Evolutionary conservation across 2,888 invertebrate species (phyloP).

Genomic region (Metopia argyrocephala): DNA sequence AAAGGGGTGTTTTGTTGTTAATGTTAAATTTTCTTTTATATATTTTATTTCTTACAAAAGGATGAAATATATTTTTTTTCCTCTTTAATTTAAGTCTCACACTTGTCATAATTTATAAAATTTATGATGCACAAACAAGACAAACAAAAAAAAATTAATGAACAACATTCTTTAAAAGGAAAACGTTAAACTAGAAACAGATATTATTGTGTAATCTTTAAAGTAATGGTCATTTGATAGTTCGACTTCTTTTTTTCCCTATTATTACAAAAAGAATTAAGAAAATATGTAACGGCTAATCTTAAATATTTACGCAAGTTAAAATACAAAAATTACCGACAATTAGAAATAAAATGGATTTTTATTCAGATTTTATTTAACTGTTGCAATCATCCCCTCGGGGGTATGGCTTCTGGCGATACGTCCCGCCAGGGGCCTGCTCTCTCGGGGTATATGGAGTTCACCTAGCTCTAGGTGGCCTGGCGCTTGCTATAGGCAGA

Average conservation of each 20-base stretch:
- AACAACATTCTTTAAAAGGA: background rate
- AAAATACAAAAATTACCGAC: too few relatives aligned
- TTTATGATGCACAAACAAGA: constrained; percentile 62
- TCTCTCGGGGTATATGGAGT: too few relatives aligned
- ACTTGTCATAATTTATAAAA: constrained; percentile 66
- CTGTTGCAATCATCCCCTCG: too few relatives aligned
- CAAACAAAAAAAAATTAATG: constrained; percentile 4
- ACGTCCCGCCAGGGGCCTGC: too few relatives aligned
- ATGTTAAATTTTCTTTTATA: constrained; percentile 52
- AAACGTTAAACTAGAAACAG: background rate
- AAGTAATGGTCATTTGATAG: constrained; percentile 62
- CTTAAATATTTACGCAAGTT: too few relatives aligned
- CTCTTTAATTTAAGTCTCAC: constrained; percentile 52
- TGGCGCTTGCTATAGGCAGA: too few relatives aligned
- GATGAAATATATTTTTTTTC: constrained; percentile 11
- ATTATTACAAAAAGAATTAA: too few relatives aligned
- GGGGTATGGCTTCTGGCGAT: too few relatives aligned
- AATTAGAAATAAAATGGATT: too few relatives aligned
- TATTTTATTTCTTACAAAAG: constrained; percentile 11
- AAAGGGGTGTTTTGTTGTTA: constrained; percentile 62
- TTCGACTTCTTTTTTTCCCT: constrained; percentile 22
- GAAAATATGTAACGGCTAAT: too few relatives aligned
- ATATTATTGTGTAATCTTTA: constrained; percentile 55
- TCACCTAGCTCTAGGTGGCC: too few relatives aligned
- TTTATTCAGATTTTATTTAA: too few relatives aligned